Base-by-base conservation (phyloP, 1,140 invertebrate genomes). In the Tribolium madens region DNA sequence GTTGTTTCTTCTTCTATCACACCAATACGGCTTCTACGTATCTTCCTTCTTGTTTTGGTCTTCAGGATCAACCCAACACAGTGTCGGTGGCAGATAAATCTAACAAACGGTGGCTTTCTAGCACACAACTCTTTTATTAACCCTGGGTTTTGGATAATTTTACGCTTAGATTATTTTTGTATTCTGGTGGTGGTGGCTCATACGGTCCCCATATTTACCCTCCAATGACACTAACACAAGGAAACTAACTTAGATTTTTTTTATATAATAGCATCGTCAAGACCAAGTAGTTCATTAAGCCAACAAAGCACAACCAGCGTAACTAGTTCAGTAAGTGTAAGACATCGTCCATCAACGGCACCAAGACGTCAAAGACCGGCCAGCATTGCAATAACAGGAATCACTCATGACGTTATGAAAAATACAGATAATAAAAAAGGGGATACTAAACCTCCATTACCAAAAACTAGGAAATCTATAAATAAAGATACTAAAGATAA, bases 241-340 rank as follows among this genome's bases (percentile, higher is more conserved):
- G 6, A 26, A 26, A 26, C 21, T 71, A 76, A 76, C 21, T 17
- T 12, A 68, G 12, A 26, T 4, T 26, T 26, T 53, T 26, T 47
- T 76, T 72, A 26, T 36, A 13, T 81, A 7, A 42, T 81, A 85
- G 84, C 88, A 48, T 92, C 91, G 76, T 95, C 94, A 78, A 89
- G 94, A 85, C 94, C 95, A 69, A 91, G 92, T 84, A 95, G 93
- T 87, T 93, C 94, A 79, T 89, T 96, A 89, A 92, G 91, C 84
- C 91, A 92, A 84, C 89, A 90, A 84, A 91, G 89, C 82, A 87
- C 87, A 82, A 89, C 87, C 83, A 90, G 88, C 80, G 87, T 88
- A 79, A 87, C 86, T 80, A 84, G 82, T 79, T 84, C 83, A 52
- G 83, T 84, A 46, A 85, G 87, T 86, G 83, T 88, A 87, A 83